Evolutionary conservation across 2,113 vertebrate genomes (phyloP).

Genomic region (Mesitornis unicolor): DNA sequence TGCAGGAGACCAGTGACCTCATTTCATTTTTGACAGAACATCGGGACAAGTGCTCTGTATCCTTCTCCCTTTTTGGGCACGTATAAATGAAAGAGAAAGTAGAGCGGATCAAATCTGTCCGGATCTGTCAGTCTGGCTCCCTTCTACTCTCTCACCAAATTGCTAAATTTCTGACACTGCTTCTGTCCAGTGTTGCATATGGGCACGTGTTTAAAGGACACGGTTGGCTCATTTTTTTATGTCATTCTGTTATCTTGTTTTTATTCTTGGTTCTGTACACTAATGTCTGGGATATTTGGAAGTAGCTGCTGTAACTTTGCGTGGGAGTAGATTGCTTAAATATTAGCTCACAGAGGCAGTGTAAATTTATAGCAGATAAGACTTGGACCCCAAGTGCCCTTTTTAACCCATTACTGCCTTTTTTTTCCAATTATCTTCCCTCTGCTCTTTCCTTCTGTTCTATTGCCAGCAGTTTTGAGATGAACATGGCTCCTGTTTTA

Average conservation of each 20-base stretch:
- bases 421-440: not conserved
- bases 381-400: not conserved
- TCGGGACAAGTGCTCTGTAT: not conserved
- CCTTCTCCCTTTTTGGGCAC: not conserved
- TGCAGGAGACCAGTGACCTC: not conserved
- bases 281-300: not conserved
- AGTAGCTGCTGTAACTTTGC: not conserved
- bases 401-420: not conserved
- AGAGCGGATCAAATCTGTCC: not conserved
- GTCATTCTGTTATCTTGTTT: not conserved
- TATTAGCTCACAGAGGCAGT: not conserved
- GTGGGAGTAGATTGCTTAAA: not conserved
- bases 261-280: not conserved
- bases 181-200: not conserved
- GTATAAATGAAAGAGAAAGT: not conserved
- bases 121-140: not conserved
- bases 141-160: not conserved
- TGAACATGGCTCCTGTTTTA: not conserved
- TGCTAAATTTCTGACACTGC: not conserved
- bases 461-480: not conserved
- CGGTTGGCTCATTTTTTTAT: accelerated
- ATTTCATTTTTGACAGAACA: not conserved
- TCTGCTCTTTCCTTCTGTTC: not conserved
- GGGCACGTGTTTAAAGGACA: not conserved
- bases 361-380: slow-evolving; percentile 19